These are phyloP conservation scores for Pachyrhynchus sulphureomaculatus DNA, from an alignment of 1,140 invertebrate species.

Conservation along the genomic window DNA sequence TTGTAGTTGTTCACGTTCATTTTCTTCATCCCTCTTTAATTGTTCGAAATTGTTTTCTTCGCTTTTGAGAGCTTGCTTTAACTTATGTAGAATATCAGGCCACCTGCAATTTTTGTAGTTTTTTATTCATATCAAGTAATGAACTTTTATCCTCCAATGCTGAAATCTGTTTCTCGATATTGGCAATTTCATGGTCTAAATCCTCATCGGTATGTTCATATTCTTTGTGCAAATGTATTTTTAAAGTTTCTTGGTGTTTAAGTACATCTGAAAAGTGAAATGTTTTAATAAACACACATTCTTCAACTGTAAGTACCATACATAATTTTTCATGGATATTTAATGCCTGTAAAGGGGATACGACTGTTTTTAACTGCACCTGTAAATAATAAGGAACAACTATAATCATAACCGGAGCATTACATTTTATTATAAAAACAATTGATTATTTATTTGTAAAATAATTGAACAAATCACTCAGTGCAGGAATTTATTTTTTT, in stretches of 20 bases:
- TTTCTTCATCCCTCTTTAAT: not conserved
- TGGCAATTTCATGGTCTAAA: slow-evolving; percentile 51
- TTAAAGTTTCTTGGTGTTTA: slow-evolving; percentile 17
- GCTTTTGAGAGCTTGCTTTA: slow-evolving; percentile 45
- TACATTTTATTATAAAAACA: too few species aligned
- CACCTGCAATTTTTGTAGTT: slow-evolving; percentile 40
- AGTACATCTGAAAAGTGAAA: slow-evolving; percentile 20
- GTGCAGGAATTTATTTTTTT: too few species aligned
- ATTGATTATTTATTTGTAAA: too few species aligned
- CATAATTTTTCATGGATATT: too few species aligned
- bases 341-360: too few species aligned
- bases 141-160: slow-evolving; percentile 28
- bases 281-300: too few species aligned
- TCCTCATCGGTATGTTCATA: slow-evolving; percentile 63
- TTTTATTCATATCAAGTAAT: slow-evolving; percentile 22
- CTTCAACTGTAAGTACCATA: too few species aligned
- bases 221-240: slow-evolving; percentile 59
- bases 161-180: slow-evolving; percentile 26
- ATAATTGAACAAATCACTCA: too few species aligned
- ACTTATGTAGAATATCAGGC: slow-evolving; percentile 45
- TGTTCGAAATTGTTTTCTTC: slow-evolving; percentile 50
- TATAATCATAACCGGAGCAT: too few species aligned
- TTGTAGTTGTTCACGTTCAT: slow-evolving; percentile 40
- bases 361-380: too few species aligned
- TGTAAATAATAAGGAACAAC: too few species aligned